Conservation (phyloP, 1,140 invertebrate species). For the Anastatus disparis region DNA sequence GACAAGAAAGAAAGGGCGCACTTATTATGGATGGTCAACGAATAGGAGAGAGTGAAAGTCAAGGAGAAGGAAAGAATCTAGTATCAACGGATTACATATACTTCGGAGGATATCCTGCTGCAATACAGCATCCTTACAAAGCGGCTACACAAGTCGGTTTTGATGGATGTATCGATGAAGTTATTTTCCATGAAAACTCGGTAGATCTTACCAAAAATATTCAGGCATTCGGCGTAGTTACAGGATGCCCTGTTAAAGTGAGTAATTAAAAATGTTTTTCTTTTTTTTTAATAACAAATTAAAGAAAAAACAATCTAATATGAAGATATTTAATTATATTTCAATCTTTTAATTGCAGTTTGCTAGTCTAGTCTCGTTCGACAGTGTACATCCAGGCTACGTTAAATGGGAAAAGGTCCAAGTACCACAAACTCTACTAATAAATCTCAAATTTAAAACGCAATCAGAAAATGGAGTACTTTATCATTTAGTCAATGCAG, state of each 20-base stretch:
- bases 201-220: slow-evolving; percentile 83
- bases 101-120: slow-evolving; percentile 85
- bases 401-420: slow-evolving; percentile 72
- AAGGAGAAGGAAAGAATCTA: slow-evolving; percentile 62
- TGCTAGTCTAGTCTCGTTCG: slow-evolving; percentile 73
- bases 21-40: slow-evolving; percentile 77
- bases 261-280: no score
- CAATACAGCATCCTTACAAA: slow-evolving; percentile 70
- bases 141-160: slow-evolving; percentile 81
- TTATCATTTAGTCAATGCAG: slow-evolving; percentile 77
- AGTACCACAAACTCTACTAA: slow-evolving; percentile 71
- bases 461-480: slow-evolving; percentile 80
- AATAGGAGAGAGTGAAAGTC: slow-evolving; percentile 57
- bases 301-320: no score
- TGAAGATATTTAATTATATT: background rate
- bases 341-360: slow-evolving; percentile 52
- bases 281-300: no score
- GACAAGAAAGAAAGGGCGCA: slow-evolving; percentile 73
- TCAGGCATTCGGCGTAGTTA: slow-evolving; percentile 81
- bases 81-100: slow-evolving; percentile 77
- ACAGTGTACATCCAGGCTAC: slow-evolving; percentile 71
- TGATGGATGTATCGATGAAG: slow-evolving; percentile 92
- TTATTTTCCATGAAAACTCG: slow-evolving; percentile 78
- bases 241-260: slow-evolving; percentile 87
- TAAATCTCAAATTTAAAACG: slow-evolving; percentile 93